Conservation (phyloP, 2,113 vertebrate genomes). For the Cryptotis parvus region DNA sequence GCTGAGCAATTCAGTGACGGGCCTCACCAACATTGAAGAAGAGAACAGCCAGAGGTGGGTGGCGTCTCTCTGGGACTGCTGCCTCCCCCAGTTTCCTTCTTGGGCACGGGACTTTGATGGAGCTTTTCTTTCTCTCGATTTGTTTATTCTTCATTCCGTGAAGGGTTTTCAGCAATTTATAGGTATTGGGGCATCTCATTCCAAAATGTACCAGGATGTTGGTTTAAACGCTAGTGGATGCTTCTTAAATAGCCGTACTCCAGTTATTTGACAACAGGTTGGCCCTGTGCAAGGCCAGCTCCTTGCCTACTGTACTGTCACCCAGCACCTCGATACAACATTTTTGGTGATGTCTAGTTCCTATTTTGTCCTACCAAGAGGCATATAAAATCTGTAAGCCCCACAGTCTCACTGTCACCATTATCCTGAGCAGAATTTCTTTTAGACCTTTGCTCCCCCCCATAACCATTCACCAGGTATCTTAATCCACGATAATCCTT, state of each 20-base stretch:
- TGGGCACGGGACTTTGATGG: not conserved
- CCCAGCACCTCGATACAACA: not conserved
- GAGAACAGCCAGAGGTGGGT: constrained; percentile 95
- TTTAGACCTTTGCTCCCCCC: not conserved
- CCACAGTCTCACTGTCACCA: not conserved
- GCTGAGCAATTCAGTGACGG: constrained; percentile 93
- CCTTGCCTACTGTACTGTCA: too few species aligned
- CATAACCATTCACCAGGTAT: not conserved
- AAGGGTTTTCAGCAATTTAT: not conserved
- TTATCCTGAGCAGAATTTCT: not conserved
- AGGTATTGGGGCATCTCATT: not conserved
- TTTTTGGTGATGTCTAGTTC: not conserved
- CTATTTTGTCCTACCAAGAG: not conserved
- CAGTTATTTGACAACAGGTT: too few species aligned
- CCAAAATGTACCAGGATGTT: not conserved
- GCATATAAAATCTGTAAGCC: not conserved
- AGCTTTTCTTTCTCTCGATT: not conserved
- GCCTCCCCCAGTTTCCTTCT: not conserved
- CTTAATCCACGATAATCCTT: not conserved
- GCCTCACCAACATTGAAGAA: constrained; percentile 96
- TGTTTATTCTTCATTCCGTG: not conserved
- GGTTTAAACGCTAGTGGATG: not conserved
- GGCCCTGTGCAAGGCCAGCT: too few species aligned
- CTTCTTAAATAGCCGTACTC: not conserved
- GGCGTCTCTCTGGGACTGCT: rapidly evolving